Evolutionary conservation across 2,113 vertebrate genomes (phyloP).

Genomic region (Thomomys bottae): DNA sequence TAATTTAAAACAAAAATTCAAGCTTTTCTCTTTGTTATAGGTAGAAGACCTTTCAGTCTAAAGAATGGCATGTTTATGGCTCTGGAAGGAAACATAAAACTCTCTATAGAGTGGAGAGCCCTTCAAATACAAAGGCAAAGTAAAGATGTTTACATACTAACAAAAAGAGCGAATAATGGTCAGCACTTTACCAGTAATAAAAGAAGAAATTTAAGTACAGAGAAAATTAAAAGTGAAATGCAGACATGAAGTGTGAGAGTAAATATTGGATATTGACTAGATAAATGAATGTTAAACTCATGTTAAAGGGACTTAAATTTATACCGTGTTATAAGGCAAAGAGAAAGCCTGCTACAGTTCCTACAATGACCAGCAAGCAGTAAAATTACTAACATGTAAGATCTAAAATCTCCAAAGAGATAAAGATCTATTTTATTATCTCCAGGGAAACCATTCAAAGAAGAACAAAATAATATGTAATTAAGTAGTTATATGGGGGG

Average conservation of each 20-base stretch:
- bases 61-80: not conserved
- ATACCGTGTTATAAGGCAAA: not conserved
- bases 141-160: not conserved
- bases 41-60: not conserved
- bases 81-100: not conserved
- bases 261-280: not conserved
- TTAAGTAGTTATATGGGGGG: not conserved
- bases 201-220: not conserved
- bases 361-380: not conserved
- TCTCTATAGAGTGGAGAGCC: not conserved
- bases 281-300: not conserved
- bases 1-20: conserved; percentile 16
- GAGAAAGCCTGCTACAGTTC: not conserved
- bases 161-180: not conserved
- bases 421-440: not conserved
- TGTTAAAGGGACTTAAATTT: not conserved
- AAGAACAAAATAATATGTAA: not conserved
- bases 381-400: not conserved
- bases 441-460: not conserved
- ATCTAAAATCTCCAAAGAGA: not conserved
- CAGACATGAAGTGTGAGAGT: not conserved
- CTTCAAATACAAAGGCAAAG: not conserved
- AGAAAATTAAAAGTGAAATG: not conserved
- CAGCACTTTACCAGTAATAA: not conserved
- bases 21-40: not conserved